Percentiles rank a stretch among this genome's conserved stretches.
phyloP scores from a whole-genome alignment of 2,113 vertebrate species.

The Poecile atricapillus region DNA sequence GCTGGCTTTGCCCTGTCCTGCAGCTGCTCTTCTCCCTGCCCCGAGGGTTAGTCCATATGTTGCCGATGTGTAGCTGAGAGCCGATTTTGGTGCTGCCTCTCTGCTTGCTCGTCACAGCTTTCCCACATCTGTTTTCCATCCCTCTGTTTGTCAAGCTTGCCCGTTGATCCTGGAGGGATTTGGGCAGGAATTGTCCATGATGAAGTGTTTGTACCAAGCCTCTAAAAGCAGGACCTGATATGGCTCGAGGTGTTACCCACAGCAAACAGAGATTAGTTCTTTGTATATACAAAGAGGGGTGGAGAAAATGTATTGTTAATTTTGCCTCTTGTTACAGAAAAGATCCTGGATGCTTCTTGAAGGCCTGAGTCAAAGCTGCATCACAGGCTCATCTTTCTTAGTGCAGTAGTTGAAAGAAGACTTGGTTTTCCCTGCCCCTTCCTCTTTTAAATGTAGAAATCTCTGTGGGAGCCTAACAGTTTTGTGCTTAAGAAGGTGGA shows the following conservation, averaged over 20 bases:
- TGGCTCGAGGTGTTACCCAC: background rate
- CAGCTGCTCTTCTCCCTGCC: background rate
- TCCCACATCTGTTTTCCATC: background rate
- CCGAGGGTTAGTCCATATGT: background rate
- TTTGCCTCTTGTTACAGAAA: background rate
- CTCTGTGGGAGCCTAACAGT: background rate
- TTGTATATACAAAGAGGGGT: background rate
- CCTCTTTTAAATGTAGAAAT: background rate
- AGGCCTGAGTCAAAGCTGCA: background rate
- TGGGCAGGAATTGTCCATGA: background rate
- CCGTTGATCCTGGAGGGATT: background rate
- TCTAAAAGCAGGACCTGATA: background rate
- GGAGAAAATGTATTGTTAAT: background rate
- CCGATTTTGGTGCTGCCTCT: background rate
- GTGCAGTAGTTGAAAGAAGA: background rate
- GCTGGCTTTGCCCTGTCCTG: background rate
- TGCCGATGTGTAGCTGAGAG: background rate
- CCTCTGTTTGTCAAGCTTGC: background rate
- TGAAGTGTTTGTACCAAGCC: background rate
- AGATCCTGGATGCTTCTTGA: background rate
- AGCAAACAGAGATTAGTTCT: background rate
- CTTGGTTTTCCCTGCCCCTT: background rate
- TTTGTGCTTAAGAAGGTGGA: constrained; percentile 28
- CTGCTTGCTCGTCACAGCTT: background rate
- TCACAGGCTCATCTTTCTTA: background rate